Evolutionary conservation across 2,113 vertebrate genomes (phyloP).

Genomic region (Turnix velox): DNA sequence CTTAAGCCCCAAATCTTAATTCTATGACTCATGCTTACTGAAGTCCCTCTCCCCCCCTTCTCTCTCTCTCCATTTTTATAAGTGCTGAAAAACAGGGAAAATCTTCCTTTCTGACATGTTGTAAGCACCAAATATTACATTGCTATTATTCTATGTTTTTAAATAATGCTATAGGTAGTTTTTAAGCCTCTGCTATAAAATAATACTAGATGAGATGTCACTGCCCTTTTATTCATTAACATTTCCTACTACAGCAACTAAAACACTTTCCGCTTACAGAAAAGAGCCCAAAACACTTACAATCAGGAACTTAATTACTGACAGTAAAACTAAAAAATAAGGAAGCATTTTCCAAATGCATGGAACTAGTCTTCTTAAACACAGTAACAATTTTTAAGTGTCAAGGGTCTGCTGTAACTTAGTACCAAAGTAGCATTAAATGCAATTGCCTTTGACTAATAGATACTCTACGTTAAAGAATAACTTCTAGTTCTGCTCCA

Average conservation of each 20-base stretch:
- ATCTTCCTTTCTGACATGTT: not conserved
- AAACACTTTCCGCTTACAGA: not conserved
- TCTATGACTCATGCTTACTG: not conserved
- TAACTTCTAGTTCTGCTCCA: conserved; percentile 1
- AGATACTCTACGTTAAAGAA: not conserved
- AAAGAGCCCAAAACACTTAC: not conserved
- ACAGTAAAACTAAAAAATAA: not conserved
- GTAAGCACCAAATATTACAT: not conserved
- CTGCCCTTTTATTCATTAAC: not conserved
- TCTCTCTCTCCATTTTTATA: not conserved
- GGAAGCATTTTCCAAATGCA: not conserved
- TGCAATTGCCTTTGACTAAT: conserved; percentile 1
- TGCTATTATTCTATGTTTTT: not conserved
- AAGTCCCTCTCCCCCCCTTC: not conserved
- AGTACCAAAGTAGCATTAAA: not conserved
- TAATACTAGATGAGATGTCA: not conserved
- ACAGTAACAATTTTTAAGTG: not conserved
- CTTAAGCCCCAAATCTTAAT: not conserved
- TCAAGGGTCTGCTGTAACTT: not conserved
- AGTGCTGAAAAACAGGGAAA: not conserved
- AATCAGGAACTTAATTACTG: not conserved
- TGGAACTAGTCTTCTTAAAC: not conserved
- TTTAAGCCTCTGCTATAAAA: not conserved
- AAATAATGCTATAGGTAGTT: not conserved
- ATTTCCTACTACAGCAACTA: not conserved